Percentiles rank a stretch among this genome's conserved stretches.
Conservation (phyloP, 2,113 vertebrate genomes). For the Triplophysa rosa region DNA sequence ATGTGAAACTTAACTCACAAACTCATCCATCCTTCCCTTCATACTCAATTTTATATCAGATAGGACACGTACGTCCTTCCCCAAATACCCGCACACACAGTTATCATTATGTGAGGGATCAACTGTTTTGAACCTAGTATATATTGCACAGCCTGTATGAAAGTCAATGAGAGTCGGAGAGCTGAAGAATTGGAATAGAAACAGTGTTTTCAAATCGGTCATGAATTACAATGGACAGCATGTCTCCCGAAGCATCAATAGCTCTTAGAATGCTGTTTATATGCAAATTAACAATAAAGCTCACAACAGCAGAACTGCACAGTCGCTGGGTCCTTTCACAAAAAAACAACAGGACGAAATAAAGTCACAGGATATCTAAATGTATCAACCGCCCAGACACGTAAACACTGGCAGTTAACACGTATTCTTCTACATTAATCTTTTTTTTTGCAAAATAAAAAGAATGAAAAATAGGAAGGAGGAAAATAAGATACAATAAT, state of each 20-base stretch:
- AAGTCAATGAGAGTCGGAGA: slow-evolving; percentile 21
- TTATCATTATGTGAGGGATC: slow-evolving; percentile 27
- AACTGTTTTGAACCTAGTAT: slow-evolving; percentile 37
- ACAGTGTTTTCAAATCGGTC: slow-evolving; percentile 39
- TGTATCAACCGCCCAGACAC: slow-evolving; percentile 6
- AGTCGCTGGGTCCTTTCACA: slow-evolving; percentile 22
- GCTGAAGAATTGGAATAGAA: slow-evolving; percentile 31
- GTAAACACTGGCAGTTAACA: background rate
- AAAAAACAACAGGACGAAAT: slow-evolving; percentile 35
- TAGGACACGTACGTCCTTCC: background rate
- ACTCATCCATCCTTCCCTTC: slow-evolving; percentile 5
- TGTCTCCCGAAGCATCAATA: slow-evolving; percentile 40
- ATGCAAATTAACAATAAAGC: slow-evolving; percentile 51
- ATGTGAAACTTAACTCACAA: background rate
- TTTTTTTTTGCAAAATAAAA: background rate
- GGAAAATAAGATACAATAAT: background rate
- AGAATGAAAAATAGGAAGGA: background rate
- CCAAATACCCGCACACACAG: background rate
- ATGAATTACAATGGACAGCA: slow-evolving; percentile 44
- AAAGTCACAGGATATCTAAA: slow-evolving; percentile 34
- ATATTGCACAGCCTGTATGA: background rate
- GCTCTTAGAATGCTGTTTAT: slow-evolving; percentile 49
- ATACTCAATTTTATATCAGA: background rate
- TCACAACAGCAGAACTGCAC: background rate
- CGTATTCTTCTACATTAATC: background rate